Conservation (phyloP, 1,140 invertebrate species). For the Nymphalis io region DNA sequence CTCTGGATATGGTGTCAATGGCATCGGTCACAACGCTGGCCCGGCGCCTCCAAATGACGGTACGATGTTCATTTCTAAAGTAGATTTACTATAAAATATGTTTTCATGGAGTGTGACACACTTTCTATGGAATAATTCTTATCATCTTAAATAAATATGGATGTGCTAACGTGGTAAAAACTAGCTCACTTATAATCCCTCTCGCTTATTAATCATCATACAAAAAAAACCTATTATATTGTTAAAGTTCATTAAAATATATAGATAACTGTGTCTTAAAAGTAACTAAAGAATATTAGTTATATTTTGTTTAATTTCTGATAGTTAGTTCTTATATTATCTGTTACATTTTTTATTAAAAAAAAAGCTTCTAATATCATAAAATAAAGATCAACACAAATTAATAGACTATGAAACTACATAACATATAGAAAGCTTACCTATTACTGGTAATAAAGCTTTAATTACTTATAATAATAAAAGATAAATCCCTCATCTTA, state of each 20-base stretch:
- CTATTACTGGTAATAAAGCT: too few relatives aligned
- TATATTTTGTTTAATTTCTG: too few relatives aligned
- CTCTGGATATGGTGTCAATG: constrained; percentile 97
- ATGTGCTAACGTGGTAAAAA: constrained; percentile 27
- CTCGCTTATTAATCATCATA: constrained; percentile 12
- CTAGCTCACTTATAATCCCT: constrained; percentile 11
- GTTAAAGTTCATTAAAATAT: not conserved
- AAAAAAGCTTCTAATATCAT: too few relatives aligned
- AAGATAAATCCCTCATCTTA: too few relatives aligned
- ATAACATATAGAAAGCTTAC: too few relatives aligned
- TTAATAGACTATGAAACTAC: too few relatives aligned
- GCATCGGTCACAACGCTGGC: constrained; percentile 95
- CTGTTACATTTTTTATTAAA: too few relatives aligned
- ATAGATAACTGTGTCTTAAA: not conserved
- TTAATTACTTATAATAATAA: too few relatives aligned
- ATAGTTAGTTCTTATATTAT: too few relatives aligned
- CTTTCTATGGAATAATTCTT: constrained; percentile 57
- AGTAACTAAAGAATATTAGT: not conserved
- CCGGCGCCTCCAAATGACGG: constrained; percentile 95
- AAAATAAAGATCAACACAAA: too few relatives aligned
- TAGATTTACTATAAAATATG: constrained; percentile 22
- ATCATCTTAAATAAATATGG: constrained; percentile 62
- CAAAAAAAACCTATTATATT: not conserved
- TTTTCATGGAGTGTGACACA: constrained; percentile 31
- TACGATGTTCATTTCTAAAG: constrained; percentile 79